Evolutionary conservation across 2,888 invertebrate species (phyloP), one percentile per base, ranked within the genome.

Genomic region (Drosophila conformis): DNA sequence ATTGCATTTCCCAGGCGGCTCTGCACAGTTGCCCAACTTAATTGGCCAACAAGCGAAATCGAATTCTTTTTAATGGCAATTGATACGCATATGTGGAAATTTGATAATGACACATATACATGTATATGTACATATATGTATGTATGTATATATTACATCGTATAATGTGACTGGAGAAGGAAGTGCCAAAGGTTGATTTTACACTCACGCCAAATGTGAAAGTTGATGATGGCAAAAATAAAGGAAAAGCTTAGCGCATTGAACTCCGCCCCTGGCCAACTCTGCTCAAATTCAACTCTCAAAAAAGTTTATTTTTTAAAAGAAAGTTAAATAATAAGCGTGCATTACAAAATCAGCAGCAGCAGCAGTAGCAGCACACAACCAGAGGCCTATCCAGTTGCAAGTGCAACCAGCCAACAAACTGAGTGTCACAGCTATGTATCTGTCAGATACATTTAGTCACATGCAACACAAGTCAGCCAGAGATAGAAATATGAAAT

Each of bases 321-420:
- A 82, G 86, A 84, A 89, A 89, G 89, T 87, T 84, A 81, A 87
- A 74, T 83, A 85, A 87, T 73, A 78, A 73, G 71, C 76, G 62
- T 80, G 67, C 69, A 83, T 80, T 68, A 70, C 76, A 72, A 75
- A 75, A 65, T 27, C 68, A 68, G 52, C 69, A 51, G 67, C 69
- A 21, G 25, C 27, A 27, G 29, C 29, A 40, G 57, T n/a, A n/a
- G n/a, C 40, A 35, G 35, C 2, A 15, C 36, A 18, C 7, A 56
- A 15, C 27, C 69, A 51, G 69, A 73, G 54, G 76, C 80, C 71
- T 69, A 71, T 72, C 63, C 72, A 77, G 70, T 81, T 79, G 79
- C 76, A 71, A 71, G 62, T 69, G 65, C 66, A 66, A 40, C 46
- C 11, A 36, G 18, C 35, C 35, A 38, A 33, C 27, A 42, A 56